Evolutionary conservation across 2,113 vertebrate species (phyloP).

Genomic region (Nansenia antarctica): DNA sequence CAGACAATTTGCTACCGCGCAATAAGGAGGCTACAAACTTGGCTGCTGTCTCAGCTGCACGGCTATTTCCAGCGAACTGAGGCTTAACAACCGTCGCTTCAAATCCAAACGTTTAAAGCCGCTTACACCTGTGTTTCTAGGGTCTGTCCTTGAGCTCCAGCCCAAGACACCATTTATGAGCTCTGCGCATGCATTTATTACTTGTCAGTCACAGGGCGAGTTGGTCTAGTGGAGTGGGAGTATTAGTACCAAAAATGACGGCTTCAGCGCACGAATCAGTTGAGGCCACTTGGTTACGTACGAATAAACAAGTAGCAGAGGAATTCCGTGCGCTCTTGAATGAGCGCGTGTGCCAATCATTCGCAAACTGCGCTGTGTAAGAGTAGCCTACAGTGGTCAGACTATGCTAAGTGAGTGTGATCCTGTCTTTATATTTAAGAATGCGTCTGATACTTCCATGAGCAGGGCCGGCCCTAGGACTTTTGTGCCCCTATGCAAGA

Average conservation of each 20-base stretch:
- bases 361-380: too few relatives aligned
- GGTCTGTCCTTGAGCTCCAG: conserved; percentile 52
- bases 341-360: too few relatives aligned
- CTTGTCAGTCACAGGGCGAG: background rate
- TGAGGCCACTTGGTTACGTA: background rate
- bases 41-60: background rate
- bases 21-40: background rate
- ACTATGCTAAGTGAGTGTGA: too few relatives aligned
- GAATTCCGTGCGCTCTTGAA: too few relatives aligned
- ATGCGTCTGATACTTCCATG: too few relatives aligned
- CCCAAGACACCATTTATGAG: background rate
- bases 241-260: background rate
- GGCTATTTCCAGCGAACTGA: background rate
- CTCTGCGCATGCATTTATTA: background rate
- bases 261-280: background rate
- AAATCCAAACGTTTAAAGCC: conserved; percentile 62
- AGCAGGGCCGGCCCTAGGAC: too few relatives aligned
- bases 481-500: too few relatives aligned
- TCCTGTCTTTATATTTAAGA: too few relatives aligned
- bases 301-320: background rate
- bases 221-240: background rate
- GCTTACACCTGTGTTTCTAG: conserved; percentile 57
- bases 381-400: too few relatives aligned
- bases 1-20: background rate
- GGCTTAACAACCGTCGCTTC: conserved; percentile 25